A percentile compares a stretch with the other conserved stretches of the same genome.
Evolutionary conservation across 2,113 vertebrate species (phyloP).

Genomic region (Cyanocitta stelleri): DNA sequence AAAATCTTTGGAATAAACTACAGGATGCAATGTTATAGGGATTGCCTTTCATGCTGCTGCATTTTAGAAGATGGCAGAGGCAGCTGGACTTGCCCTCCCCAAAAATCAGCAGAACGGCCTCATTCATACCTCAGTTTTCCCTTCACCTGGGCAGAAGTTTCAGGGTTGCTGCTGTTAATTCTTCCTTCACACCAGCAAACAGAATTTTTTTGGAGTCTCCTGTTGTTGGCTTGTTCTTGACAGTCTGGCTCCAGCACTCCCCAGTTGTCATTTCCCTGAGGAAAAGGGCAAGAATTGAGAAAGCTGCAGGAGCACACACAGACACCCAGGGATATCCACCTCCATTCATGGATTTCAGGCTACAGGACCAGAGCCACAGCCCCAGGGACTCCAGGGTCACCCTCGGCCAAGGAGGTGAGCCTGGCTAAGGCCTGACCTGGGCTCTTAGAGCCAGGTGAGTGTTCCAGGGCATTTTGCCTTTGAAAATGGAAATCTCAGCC

Average conservation of each 20-base stretch:
- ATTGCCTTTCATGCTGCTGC: not conserved
- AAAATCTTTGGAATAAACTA: not conserved
- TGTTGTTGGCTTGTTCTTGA: not conserved
- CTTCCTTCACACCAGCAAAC: not conserved
- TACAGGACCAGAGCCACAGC: not conserved
- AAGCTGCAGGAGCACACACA: not conserved
- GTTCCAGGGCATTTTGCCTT: not conserved
- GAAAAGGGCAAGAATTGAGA: not conserved
- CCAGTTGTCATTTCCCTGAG: not conserved
- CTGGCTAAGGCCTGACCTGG: not conserved
- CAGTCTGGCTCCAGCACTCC: not conserved
- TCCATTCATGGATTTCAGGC: not conserved
- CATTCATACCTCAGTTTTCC: not conserved
- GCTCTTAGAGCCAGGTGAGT: not conserved
- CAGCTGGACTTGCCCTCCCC: not conserved
- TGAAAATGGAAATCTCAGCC: not conserved
- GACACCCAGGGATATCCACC: not conserved
- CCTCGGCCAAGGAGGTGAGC: accelerated
- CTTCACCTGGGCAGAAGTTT: not conserved
- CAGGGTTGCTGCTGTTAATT: not conserved
- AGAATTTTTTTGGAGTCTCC: not conserved
- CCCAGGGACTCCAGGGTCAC: not conserved
- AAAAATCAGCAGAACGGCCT: not conserved
- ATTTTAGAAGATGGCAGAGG: not conserved
- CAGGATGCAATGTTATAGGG: accelerated